Evolutionary conservation across 2,113 vertebrate genomes (phyloP), one percentile per base, ranked within the genome.

Genomic region (Ceyx cyanopectus): DNA sequence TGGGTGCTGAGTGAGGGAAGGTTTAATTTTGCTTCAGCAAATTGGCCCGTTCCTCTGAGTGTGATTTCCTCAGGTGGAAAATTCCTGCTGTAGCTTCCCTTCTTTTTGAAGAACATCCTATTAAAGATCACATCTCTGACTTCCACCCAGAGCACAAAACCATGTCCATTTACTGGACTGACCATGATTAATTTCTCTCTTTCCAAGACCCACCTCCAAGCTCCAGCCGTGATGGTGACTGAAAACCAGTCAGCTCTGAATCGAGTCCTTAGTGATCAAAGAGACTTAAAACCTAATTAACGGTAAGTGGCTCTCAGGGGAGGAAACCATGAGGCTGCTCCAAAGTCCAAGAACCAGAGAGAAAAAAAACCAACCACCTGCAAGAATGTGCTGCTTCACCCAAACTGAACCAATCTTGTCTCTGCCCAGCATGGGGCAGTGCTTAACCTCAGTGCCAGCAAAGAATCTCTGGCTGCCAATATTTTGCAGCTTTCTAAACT

Each of bases 371-470:
- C 34, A 45, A 45, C 45, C 50, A 0, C 6, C 19, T 29, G 24
- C 16, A 69, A 30, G 51, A 62, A 45, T 0, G 1, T 22, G 1
- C 9, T 74, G 32, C 43, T 89, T 46, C 51, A 21, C 54, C 69
- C 57, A 57, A 73, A 58, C 9, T 9, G 37, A 58, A 14, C 21
- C 37, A 24, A 46, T 43, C 9, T 34, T 46, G 6, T 1, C 34
- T 29, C 34, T 85, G 17, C 54, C 24, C 57, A 15, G 11, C 3
- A 0, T 2, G 8, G 16, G 40, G 29, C 0, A 0, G 6, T 27
- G 80, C 4, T 6, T 26, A 26, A 22, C 32, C 51, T 37, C 12
- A 1, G 22, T 9, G 7, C 6, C 34, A 61, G 45, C 1, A 3
- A 27, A 50, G n/a, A 22, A 5, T 19, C 70, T 21, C 15, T 9